phyloP scores from a whole-genome alignment of 1,140 invertebrate species.

The Pseudomyrmex dendroicus region DNA sequence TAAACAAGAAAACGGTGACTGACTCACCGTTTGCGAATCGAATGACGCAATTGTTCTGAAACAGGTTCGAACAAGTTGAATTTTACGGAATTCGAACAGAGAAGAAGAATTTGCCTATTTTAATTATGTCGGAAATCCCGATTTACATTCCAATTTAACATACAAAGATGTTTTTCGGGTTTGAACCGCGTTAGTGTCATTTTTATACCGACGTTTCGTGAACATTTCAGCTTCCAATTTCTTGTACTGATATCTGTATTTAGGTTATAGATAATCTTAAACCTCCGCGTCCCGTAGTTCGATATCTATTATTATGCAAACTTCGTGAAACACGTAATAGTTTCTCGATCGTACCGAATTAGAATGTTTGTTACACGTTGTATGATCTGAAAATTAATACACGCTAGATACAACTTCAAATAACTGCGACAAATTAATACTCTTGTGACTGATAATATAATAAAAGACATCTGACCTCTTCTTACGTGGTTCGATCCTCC shows the following conservation, averaged over 20 bases:
- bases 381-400: not conserved
- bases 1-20: conserved; percentile 51
- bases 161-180: too few relatives aligned
- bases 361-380: not conserved
- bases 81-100: not conserved
- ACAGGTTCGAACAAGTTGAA: not conserved
- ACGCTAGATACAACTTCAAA: conserved; percentile 22
- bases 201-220: too few relatives aligned
- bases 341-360: not conserved
- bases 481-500: not conserved
- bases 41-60: conserved; percentile 19
- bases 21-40: not conserved
- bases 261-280: too few relatives aligned
- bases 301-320: not conserved
- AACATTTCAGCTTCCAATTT: too few relatives aligned
- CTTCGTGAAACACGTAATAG: conserved; percentile 8
- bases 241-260: too few relatives aligned
- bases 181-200: too few relatives aligned
- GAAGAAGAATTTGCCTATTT: not conserved
- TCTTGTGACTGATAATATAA: not conserved
- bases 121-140: too few relatives aligned
- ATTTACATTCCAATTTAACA: too few relatives aligned
- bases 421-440: not conserved
- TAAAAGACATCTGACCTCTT: not conserved
- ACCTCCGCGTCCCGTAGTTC: too few relatives aligned